Conservation (phyloP, 2,888 invertebrate species). For the Resseliella maxima region DNA sequence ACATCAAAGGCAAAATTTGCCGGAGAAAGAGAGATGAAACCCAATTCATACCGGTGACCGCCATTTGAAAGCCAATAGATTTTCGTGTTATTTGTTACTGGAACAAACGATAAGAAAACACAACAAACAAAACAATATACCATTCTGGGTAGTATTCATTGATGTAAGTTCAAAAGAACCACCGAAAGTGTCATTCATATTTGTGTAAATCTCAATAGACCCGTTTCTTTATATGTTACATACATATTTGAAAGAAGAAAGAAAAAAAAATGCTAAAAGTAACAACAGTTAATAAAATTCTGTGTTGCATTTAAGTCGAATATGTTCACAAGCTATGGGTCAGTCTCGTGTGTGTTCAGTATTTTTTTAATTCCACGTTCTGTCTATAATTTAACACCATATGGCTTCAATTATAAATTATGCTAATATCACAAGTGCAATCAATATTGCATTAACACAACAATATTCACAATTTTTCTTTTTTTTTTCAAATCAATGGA, state of each 20-base stretch:
- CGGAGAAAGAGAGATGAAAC: neutral
- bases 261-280: neutral
- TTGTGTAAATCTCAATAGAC: conserved; percentile 24
- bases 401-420: too few species aligned
- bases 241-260: neutral
- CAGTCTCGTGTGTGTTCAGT: too few species aligned
- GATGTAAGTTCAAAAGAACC: neutral
- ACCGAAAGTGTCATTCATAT: conserved; percentile 25
- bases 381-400: too few species aligned
- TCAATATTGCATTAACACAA: too few species aligned
- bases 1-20: conserved; percentile 12
- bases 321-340: too few species aligned
- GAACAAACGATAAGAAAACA: conserved; percentile 25
- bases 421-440: too few species aligned
- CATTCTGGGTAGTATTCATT: conserved; percentile 31
- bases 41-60: conserved; percentile 17
- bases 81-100: neutral
- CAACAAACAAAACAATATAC: neutral
- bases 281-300: too few species aligned
- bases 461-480: too few species aligned
- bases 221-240: neutral
- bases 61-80: neutral
- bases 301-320: neutral
- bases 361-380: too few species aligned
- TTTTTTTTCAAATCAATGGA: neutral